Percentiles rank a stretch among this genome's conserved stretches.
Conservation (phyloP, 2,888 invertebrate species). For the Eupithecia insigniata region DNA sequence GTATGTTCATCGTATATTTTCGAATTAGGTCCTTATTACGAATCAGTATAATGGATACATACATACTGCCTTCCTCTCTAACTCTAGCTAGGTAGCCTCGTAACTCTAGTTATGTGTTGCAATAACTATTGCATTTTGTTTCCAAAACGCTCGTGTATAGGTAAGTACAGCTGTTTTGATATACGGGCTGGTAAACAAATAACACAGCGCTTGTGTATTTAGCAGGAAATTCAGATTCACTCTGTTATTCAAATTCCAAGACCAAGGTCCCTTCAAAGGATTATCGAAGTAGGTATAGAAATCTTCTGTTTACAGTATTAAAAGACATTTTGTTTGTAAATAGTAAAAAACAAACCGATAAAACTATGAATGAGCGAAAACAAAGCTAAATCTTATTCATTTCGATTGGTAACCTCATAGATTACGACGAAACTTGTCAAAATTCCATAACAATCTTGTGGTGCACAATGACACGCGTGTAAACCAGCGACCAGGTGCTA, state of each 20-base stretch:
- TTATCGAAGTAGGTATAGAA: neutral
- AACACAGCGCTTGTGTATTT: constrained; percentile 1
- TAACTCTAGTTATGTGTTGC: neutral
- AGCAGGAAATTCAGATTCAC: neutral
- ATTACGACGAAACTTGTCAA: neutral
- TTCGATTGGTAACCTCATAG: too few species aligned
- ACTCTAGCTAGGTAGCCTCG: too few species aligned
- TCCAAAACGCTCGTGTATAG: neutral
- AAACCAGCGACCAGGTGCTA: neutral
- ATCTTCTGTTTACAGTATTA: too few species aligned
- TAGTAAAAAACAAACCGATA: too few species aligned
- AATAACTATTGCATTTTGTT: neutral
- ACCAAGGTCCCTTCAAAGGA: neutral
- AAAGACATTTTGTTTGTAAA: too few species aligned
- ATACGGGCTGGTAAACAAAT: constrained; percentile 1
- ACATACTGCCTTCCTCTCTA: neutral
- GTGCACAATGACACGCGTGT: neutral
- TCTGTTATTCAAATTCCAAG: neutral
- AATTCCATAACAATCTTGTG: neutral
- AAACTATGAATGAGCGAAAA: too few species aligned
- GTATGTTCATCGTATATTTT: neutral
- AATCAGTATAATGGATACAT: too few species aligned
- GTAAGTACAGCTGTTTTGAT: constrained; percentile 3
- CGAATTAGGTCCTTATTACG: too few species aligned
- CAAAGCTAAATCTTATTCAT: too few species aligned